Evolutionary conservation across 2,797 vertebrate genomes (phyloP).

Genomic region (Myiotriccus ornatus): DNA sequence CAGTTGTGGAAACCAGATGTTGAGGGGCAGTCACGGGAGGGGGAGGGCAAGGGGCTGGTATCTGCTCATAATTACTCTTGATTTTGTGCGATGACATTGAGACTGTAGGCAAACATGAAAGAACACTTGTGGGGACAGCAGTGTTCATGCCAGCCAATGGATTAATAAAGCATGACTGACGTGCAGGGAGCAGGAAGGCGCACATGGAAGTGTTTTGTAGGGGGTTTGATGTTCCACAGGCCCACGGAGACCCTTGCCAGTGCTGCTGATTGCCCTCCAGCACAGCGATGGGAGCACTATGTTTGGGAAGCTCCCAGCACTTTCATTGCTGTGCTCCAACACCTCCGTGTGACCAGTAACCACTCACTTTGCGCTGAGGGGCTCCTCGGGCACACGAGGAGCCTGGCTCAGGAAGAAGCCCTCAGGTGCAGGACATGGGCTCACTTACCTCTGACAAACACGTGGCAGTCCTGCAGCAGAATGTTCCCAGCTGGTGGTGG

Average conservation of each 20-base stretch:
- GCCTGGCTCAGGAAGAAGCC: background rate
- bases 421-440: rapidly evolving
- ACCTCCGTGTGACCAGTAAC: rapidly evolving
- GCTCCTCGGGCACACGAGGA: rapidly evolving
- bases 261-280: background rate
- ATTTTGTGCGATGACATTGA: slow-evolving; percentile 80
- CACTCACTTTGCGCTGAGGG: rapidly evolving
- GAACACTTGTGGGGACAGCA: slow-evolving; percentile 71
- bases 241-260: background rate
- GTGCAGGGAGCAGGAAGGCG: background rate
- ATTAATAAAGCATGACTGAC: slow-evolving; percentile 75
- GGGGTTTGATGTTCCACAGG: slow-evolving; percentile 72
- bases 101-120: slow-evolving; percentile 81
- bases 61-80: slow-evolving; percentile 90
- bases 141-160: slow-evolving; percentile 35
- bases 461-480: background rate
- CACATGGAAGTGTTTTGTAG: slow-evolving; percentile 78
- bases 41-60: slow-evolving; percentile 16
- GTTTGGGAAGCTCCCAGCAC: background rate
- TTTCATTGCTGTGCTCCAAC: rapidly evolving
- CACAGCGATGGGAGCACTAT: background rate
- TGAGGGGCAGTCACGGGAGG: slow-evolving; percentile 36
- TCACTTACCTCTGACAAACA: rapidly evolving
- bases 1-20: slow-evolving; percentile 90
- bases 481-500: background rate